Base-by-base conservation (phyloP, 1,140 invertebrate genomes). In the Elymnias hypermnestra region DNA sequence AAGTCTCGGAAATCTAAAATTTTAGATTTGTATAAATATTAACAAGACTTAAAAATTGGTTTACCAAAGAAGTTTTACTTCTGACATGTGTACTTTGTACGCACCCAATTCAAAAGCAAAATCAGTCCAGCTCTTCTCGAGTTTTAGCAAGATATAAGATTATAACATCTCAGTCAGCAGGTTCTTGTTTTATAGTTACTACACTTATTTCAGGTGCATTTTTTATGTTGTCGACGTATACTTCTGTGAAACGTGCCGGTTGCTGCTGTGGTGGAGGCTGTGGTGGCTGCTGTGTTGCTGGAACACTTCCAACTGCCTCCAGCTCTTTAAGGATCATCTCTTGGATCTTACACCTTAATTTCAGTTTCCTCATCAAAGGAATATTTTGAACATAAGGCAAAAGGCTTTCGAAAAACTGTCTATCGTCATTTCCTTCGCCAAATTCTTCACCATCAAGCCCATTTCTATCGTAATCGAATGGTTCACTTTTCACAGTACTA, bases 261-360 rank as follows among this genome's bases (percentile, higher is more conserved):
- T 33, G 29, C 12, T 33, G 29, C 29, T 33, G 29, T 0, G 29
- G 3, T 8, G n/a, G n/a, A n/a, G n/a, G n/a, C n/a, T n/a, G 26
- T 4, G 26, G 9, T 3, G 19, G 6, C 6, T 33, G 29, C 12
- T 33, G 29, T 14, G 14, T 12, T 0, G 29, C 5, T 8, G 15
- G 14, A 10, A 19, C 18, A 10, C 19, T 36, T 13, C 19, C 33
- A 36, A 18, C 15, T 9, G 18, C 18, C 5, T 36, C 33, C 2
- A 36, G 18, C 17, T 36, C 33, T 5, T 36, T 36, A 9, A 36
- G 12, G n/a, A 36, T 21, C 18, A 36, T 18, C 18, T 36, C 33
- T 9, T 36, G 33, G 8, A 36, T 36, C 18, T 36, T 36, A 14
- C 33, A 36, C 4, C 33, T 3, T n/a, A 36, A 36, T 36, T 36